Percentiles rank a stretch among this genome's conserved stretches.
Evolutionary conservation across 2,797 vertebrate genomes (phyloP).

Genomic region (Gymnothorax reevesii): DNA sequence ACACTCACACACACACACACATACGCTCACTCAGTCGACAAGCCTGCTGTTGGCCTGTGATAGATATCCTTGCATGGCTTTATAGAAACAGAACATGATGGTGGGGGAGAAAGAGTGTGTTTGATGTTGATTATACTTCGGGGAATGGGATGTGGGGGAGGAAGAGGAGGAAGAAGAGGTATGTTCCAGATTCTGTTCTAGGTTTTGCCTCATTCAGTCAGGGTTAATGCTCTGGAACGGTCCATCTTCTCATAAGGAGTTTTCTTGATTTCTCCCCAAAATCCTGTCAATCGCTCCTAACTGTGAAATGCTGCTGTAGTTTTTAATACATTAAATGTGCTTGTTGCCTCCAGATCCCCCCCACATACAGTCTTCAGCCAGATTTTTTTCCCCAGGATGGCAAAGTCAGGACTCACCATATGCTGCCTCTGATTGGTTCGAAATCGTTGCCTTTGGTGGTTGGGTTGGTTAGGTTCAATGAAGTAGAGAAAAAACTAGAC

Average conservation of each 20-base stretch:
- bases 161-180: not conserved
- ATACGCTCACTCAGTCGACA: not conserved
- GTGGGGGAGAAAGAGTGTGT: not conserved
- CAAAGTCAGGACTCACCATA: too few species aligned
- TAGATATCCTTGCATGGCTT: not conserved
- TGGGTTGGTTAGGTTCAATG: too few species aligned
- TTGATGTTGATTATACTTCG: not conserved
- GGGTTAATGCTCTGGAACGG: not conserved
- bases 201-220: not conserved
- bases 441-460: too few species aligned
- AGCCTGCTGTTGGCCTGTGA: not conserved
- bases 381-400: too few species aligned
- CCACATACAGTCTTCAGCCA: too few species aligned
- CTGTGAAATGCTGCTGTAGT: not conserved
- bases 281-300: not conserved
- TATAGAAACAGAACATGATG: not conserved
- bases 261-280: not conserved
- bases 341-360: conserved; percentile 5
- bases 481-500: too few species aligned
- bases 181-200: not conserved
- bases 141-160: not conserved
- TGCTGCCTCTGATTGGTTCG: too few species aligned
- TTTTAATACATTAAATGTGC: conserved; percentile 22
- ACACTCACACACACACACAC: not conserved
- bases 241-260: not conserved